These are phyloP conservation scores for Pandion haliaetus DNA, from an alignment of 2,113 vertebrate genomes.

Conservation along the genomic window DNA sequence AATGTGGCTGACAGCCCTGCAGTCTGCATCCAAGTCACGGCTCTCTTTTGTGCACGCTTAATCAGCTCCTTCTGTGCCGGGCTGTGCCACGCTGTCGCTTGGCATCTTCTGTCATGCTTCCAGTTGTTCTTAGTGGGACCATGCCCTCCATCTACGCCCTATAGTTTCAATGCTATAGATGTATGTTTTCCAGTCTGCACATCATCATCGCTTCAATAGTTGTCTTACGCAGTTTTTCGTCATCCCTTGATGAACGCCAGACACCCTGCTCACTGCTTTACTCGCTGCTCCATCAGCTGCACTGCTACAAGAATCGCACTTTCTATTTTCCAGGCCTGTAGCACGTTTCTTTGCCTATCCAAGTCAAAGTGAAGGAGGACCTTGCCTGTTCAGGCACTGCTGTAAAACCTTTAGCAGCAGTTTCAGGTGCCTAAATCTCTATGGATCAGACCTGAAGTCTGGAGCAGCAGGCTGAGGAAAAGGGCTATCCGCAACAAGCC, in stretches of 20 bases:
- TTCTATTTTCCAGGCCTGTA: background rate
- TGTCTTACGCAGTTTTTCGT: background rate
- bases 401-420: background rate
- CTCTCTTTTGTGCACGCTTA: background rate
- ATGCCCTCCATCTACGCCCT: background rate
- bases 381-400: background rate
- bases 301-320: background rate
- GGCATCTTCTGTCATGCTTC: background rate
- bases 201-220: background rate
- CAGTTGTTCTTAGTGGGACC: background rate
- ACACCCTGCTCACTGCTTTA: background rate
- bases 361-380: background rate
- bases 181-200: background rate
- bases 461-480: background rate
- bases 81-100: fast-evolving
- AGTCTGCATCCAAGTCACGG: conserved; percentile 28
- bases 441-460: background rate
- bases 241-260: background rate
- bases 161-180: background rate
- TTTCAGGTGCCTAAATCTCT: background rate
- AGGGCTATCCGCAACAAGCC: background rate
- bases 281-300: background rate
- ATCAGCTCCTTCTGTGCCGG: background rate
- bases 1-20: background rate
- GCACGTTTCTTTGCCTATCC: background rate